Conservation (phyloP, 2,888 invertebrate genomes). For the Uloborus plumipes region DNA sequence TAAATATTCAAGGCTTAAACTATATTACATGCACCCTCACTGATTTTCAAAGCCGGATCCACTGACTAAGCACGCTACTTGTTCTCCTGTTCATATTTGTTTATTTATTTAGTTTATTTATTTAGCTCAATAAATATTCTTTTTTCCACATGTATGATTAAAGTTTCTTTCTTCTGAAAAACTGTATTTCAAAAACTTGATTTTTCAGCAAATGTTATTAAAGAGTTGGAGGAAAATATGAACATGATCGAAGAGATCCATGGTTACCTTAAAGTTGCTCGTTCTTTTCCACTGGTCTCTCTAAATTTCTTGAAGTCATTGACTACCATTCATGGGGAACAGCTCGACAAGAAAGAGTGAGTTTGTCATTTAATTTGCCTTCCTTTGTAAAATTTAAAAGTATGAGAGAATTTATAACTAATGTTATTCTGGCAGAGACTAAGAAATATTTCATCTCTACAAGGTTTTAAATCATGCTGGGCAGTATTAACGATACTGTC, state of each 20-base stretch:
- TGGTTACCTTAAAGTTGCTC: conserved; percentile 85
- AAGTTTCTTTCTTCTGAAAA: neutral
- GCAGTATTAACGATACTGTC: no score
- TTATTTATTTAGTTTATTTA: no score
- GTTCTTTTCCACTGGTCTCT: conserved; percentile 82
- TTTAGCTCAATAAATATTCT: neutral
- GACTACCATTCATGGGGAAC: conserved; percentile 77
- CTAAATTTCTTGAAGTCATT: conserved; percentile 87
- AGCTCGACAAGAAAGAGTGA: conserved; percentile 71
- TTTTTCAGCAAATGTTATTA: conserved; percentile 70
- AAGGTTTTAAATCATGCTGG: no score
- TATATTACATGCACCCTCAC: no score
- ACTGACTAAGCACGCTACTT: no score
- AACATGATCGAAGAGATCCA: conserved; percentile 86
- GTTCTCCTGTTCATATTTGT: no score
- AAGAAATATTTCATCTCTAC: no score
- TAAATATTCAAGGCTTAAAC: no score
- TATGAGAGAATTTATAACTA: no score
- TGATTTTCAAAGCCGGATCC: no score
- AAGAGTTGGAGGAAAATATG: conserved; percentile 80
- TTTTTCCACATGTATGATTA: neutral
- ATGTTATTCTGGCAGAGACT: no score
- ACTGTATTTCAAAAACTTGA: conserved; percentile 1
- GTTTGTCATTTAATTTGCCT: neutral
- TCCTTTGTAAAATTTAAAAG: no score